Evolutionary conservation across 2,113 vertebrate species (phyloP), one percentile per base, ranked within the genome.

Genomic region (Bothrops jararaca): DNA sequence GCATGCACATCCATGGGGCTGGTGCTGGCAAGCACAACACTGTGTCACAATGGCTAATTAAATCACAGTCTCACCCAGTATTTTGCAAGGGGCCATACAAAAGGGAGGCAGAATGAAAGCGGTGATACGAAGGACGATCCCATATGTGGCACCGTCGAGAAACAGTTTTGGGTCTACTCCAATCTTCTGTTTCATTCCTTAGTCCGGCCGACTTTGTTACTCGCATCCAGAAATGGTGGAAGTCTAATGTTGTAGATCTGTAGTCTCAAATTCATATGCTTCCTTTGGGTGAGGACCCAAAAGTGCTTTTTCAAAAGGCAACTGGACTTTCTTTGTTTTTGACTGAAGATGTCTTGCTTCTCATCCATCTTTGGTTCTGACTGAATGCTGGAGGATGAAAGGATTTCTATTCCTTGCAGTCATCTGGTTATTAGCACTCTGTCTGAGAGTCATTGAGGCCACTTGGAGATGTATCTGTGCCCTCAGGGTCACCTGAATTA

Each of bases 1-100:
- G 60, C 42, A 94, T 60, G 58, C 18, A 91, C 6, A 34, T 86
- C 86, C 22, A 57, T 42, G 86, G 86, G 1, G 45, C 92, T 56
- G 15, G 42, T 89, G 88, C 94, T 80, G 74, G 60, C 90, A 93
- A 87, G 89, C 95, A 94, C 45, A 39, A 89, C 74, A 94, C 4
- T n/a, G 42, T 91, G 94, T 45, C 89, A 48, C 0, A 60, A 80
- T 91, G 92, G 88, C 58, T 2, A 90, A 6, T 53, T 95, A 89
- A 94, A 88, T 93, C 88, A 93, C 56, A 60, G 42, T 91, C 86
- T 86, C 86, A 42, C 88, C 92, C 86, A 23, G 88, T 69, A 89
- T 87, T 91, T 89, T 74, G 5, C 5, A 85, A 57, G 34, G 86
- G 80, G 87, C 53, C 5, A 92, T 45, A 64, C 87, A 93, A 95